phyloP scores from a whole-genome alignment of 2,113 vertebrate genomes.

The Octodon degus region DNA sequence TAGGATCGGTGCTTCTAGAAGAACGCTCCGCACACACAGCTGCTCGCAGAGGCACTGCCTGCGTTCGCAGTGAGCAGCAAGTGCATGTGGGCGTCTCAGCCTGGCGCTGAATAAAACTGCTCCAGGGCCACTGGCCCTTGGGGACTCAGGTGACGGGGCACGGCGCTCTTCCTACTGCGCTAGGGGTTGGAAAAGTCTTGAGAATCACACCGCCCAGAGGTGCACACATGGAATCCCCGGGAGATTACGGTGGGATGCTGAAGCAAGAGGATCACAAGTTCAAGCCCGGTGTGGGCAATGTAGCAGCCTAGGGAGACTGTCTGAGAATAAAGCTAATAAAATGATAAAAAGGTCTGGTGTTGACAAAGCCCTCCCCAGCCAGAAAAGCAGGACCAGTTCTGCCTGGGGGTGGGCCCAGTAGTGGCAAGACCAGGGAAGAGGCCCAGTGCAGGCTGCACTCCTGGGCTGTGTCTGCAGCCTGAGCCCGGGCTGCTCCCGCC shows the following conservation, averaged over 20 bases:
- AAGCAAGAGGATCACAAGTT: not conserved
- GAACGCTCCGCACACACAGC: not conserved
- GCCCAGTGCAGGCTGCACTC: no score
- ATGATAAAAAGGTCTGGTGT: not conserved
- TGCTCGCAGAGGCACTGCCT: not conserved
- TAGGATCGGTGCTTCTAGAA: no score
- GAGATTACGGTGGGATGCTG: not conserved
- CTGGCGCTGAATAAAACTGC: not conserved
- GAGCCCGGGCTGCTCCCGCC: not conserved
- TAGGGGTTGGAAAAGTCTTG: not conserved
- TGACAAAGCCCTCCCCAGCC: not conserved
- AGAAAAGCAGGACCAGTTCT: no score
- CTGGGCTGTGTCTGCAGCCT: not conserved
- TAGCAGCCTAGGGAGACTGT: not conserved
- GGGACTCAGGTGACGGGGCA: fast-evolving
- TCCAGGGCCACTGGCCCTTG: fast-evolving
- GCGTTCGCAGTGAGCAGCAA: no score
- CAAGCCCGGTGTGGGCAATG: not conserved
- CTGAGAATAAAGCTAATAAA: not conserved
- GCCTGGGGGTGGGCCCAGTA: no score
- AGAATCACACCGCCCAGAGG: not conserved
- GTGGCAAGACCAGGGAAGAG: no score
- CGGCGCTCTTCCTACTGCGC: not conserved
- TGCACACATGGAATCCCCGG: not conserved
- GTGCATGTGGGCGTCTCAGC: not conserved